Percentiles rank a stretch among this genome's conserved stretches.
phyloP scores from a whole-genome alignment of 1,140 invertebrate genomes.

The Venustaconcha ellipsiformis region DNA sequence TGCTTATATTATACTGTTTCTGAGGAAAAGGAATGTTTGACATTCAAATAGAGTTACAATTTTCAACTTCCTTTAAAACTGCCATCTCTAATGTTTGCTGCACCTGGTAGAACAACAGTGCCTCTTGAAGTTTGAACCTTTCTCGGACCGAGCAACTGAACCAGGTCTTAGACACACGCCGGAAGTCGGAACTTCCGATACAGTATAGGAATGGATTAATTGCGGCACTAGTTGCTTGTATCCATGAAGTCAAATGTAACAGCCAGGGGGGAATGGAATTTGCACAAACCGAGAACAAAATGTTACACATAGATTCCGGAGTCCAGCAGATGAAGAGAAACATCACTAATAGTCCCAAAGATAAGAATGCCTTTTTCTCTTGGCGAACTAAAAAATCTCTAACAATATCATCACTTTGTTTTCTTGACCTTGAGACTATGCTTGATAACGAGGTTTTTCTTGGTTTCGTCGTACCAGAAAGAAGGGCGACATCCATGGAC shows the following conservation, averaged over 20 bases:
- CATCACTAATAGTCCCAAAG: slow-evolving; percentile 50
- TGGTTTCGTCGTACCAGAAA: slow-evolving; percentile 7
- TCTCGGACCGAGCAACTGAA: not conserved
- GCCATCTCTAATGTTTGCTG: too few relatives aligned
- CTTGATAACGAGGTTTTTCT: slow-evolving; percentile 9
- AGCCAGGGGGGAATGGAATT: slow-evolving; percentile 36
- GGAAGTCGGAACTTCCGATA: slow-evolving; percentile 56
- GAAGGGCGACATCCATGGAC: slow-evolving; percentile 12
- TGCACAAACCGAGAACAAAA: slow-evolving; percentile 36
- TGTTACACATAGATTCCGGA: slow-evolving; percentile 42
- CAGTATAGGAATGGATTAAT: slow-evolving; percentile 63
- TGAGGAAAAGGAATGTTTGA: too few relatives aligned
- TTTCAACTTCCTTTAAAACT: too few relatives aligned
- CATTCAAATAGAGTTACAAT: too few relatives aligned
- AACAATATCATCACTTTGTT: slow-evolving; percentile 52
- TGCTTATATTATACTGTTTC: too few relatives aligned
- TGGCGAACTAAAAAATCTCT: slow-evolving; percentile 52
- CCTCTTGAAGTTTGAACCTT: too few relatives aligned
- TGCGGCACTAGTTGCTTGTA: slow-evolving; percentile 49
- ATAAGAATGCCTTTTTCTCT: slow-evolving; percentile 55
- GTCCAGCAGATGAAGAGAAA: slow-evolving; percentile 58
- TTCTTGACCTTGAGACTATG: slow-evolving; percentile 19
- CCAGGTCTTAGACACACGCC: slow-evolving; percentile 46
- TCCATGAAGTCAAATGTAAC: slow-evolving; percentile 42
- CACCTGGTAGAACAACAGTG: too few relatives aligned